Percentiles rank a stretch among this genome's conserved stretches.
These are phyloP conservation scores for Anoplolepis gracilipes DNA, from an alignment of 1,140 invertebrate species.

Conservation along the genomic window DNA sequence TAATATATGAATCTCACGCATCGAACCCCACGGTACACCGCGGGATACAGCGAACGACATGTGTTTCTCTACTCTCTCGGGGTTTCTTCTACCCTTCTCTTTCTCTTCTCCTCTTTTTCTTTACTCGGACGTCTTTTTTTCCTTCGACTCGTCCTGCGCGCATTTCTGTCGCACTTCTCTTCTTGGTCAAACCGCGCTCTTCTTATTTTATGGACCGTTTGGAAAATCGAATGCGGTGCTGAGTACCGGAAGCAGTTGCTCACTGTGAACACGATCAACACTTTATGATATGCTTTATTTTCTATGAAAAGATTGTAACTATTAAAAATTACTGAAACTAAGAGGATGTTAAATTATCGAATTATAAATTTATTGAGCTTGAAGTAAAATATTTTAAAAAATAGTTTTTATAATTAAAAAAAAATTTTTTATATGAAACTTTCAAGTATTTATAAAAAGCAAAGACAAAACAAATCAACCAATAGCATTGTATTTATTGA, in stretches of 20 bases:
- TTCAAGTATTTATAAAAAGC: no score
- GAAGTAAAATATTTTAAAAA: no score
- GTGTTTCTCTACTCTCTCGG: slow-evolving; percentile 80
- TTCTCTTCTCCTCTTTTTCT: slow-evolving; percentile 7
- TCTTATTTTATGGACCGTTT: slow-evolving; percentile 59
- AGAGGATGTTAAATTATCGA: no score
- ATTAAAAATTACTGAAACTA: no score
- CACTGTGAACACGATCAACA: slow-evolving; percentile 18
- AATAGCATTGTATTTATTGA: no score
- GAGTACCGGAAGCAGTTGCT: slow-evolving; percentile 4
- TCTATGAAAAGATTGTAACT: no score
- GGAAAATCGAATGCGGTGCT: slow-evolving; percentile 72
- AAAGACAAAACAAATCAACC: no score
- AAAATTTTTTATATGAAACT: no score
- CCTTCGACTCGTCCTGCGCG: background rate
- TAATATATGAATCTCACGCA: slow-evolving; percentile 85
- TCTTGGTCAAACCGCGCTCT: slow-evolving; percentile 29
- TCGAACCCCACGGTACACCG: slow-evolving; percentile 82
- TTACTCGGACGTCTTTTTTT: slow-evolving; percentile 44
- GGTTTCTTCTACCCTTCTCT: slow-evolving; percentile 28
- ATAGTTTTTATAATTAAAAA: no score
- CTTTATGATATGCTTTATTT: background rate
- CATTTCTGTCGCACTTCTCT: slow-evolving; percentile 37
- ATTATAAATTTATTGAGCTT: no score
- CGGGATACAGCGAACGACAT: slow-evolving; percentile 85